A percentile compares a stretch with the other conserved stretches of the same genome.
Conservation (phyloP, 2,888 invertebrate genomes). For the Hermodice carunculata region DNA sequence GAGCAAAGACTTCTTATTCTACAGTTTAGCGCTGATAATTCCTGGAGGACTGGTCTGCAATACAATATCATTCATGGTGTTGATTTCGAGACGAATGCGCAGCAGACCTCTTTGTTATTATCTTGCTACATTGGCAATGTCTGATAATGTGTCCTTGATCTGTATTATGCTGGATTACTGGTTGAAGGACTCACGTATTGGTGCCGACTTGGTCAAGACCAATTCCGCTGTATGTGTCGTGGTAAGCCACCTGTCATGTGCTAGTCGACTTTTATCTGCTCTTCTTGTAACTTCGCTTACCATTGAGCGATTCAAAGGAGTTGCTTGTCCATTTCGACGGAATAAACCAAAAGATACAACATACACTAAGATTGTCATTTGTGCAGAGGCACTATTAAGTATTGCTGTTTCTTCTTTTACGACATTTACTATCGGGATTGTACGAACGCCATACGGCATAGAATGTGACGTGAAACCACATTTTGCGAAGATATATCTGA, state of each 20-base stretch:
- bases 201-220: conserved; percentile 10
- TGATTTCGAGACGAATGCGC: conserved; percentile 18
- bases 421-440: conserved; percentile 28
- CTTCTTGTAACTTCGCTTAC: conserved; percentile 32
- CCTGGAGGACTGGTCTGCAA: conserved; percentile 28
- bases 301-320: conserved; percentile 30
- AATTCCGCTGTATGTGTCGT: conserved; percentile 13
- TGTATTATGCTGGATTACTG: conserved; percentile 28
- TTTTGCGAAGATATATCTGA: conserved; percentile 7
- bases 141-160: conserved; percentile 28
- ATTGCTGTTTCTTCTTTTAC: conserved; percentile 22
- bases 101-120: conserved; percentile 28
- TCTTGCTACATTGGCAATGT: conserved; percentile 29
- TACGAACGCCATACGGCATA: conserved; percentile 4
- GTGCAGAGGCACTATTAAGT: conserved; percentile 10
- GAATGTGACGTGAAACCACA: conserved; percentile 25
- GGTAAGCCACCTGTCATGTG: conserved; percentile 27
- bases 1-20: conserved; percentile 30
- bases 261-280: conserved; percentile 26
- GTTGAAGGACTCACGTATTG: conserved; percentile 26
- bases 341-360: conserved; percentile 13
- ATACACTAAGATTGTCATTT: conserved; percentile 20
- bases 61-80: conserved; percentile 24
- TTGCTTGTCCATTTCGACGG: conserved; percentile 23
- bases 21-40: conserved; percentile 25